Percentiles rank a stretch among this genome's conserved stretches.
phyloP scores from a whole-genome alignment of 2,113 vertebrate genomes.

The Callaeas wilsoni region DNA sequence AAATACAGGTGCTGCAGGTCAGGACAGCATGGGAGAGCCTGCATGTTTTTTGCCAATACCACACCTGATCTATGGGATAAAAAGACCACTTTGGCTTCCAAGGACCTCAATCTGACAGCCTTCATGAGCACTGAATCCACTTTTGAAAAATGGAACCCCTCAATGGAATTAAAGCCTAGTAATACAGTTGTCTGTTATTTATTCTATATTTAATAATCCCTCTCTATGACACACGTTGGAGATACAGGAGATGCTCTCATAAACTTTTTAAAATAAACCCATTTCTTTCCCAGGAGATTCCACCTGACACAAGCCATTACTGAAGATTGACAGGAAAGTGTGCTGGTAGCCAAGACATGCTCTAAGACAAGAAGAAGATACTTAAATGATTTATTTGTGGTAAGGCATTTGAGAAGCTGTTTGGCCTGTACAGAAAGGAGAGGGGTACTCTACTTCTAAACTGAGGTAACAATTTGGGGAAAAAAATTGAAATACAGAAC shows the following conservation, averaged over 20 bases:
- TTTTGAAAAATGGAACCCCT: constrained; percentile 44
- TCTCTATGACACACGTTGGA: constrained; percentile 46
- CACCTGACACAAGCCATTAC: constrained; percentile 69
- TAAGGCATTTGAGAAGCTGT: constrained; percentile 28
- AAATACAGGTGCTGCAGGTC: background rate
- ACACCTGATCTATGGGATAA: background rate
- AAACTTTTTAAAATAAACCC: constrained; percentile 70
- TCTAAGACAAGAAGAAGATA: constrained; percentile 46
- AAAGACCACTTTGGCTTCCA: constrained; percentile 21
- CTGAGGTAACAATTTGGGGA: background rate
- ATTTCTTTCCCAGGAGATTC: constrained; percentile 66
- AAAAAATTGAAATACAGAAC: background rate
- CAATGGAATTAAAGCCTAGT: constrained; percentile 46
- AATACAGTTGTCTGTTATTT: constrained; percentile 66
- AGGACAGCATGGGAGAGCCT: background rate
- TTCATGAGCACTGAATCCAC: constrained; percentile 52
- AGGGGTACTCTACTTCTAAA: background rate
- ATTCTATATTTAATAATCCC: constrained; percentile 75
- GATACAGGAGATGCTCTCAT: constrained; percentile 62
- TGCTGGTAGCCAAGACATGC: constrained; percentile 53
- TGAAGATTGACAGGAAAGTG: constrained; percentile 69
- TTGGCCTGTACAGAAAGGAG: background rate
- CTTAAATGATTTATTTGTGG: constrained; percentile 63
- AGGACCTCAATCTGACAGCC: constrained; percentile 35
- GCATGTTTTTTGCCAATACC: background rate